These are phyloP conservation scores for Apostichopus parvimensis DNA, from an alignment of 35 echinoderm and acorn worm genomes.

Conservation along the genomic window DNA sequence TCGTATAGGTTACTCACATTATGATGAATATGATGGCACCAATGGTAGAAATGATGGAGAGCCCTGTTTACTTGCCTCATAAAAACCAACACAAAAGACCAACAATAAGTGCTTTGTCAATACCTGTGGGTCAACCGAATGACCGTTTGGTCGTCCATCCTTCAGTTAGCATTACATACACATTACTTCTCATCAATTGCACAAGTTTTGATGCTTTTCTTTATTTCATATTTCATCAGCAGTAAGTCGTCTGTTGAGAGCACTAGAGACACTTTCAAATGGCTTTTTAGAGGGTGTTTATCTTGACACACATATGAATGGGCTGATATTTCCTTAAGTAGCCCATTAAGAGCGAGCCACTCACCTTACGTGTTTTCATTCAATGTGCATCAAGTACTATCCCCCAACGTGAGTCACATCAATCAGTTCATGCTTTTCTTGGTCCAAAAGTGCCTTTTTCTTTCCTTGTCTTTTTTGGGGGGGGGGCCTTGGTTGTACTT, in stretches of 20 bases:
- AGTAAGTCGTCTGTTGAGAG: neutral
- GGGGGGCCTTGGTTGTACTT: conserved; percentile 7
- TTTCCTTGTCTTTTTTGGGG: neutral
- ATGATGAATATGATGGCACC: no score
- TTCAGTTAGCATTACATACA: no score
- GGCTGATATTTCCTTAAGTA: conserved; percentile 47
- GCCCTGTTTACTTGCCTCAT: no score
- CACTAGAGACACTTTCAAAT: conserved; percentile 23
- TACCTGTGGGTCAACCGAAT: no score
- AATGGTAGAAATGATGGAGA: no score
- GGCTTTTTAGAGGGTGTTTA: conserved; percentile 24
- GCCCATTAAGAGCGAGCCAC: conserved; percentile 17
- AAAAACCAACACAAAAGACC: no score
- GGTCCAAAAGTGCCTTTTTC: conserved; percentile 27
- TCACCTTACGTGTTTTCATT: neutral
- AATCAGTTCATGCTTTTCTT: neutral
- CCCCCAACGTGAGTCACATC: conserved; percentile 36
- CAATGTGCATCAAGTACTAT: conserved; percentile 10
- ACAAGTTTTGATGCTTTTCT: no score
- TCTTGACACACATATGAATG: conserved; percentile 35
- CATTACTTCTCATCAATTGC: no score
- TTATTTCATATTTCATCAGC: no score
- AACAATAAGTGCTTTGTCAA: no score
- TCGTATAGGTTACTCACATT: no score
- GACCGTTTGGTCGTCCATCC: no score